Evolutionary conservation across 2,888 invertebrate genomes (phyloP), one percentile per base, ranked within the genome.

Genomic region (Stramonita haemastoma): DNA sequence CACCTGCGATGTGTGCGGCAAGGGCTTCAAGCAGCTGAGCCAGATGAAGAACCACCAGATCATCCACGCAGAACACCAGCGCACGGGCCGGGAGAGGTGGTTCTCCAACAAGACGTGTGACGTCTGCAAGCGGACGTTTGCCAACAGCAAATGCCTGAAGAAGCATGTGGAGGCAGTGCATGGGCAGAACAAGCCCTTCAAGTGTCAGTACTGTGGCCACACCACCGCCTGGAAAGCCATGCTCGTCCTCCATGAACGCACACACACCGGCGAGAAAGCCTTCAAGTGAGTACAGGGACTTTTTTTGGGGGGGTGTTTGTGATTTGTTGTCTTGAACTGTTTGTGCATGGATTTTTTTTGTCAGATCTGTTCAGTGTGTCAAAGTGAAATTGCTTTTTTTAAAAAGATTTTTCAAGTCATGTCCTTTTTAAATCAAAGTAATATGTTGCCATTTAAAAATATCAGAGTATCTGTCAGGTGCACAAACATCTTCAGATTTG

Each of bases 251-350:
- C 98, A 98, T 95, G 96, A 97, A 93, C 96, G 98, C 86, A 97
- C 97, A 85, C 98, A 98, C 95, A 97, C 97, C 93, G 98, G 97
- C 84, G 97, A 97, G 94, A 98, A 98, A 94, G 98, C 98, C 0
- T 98, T 97, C 95, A 95, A 94, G 95, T 95, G 91, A 93, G 94
- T 92, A 32, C 8, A 22, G 66, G 15, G 66, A 46, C 46, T 46
- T n/a, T n/a, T n/a, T n/a, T 46, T 46, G 46, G 46, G 46, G 46
- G 46, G 46, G 46, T 66, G 2, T 66, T 66, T 66, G 66, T 66
- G 13, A 66, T 66, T 17, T 66, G 66, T 66, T 60, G 46, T 46
- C 8, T 46, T 46, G 46, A 60, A 15, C 19, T 60, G 60, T 60
- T 11, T 60, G 60, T 60, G 60, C 19, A 19, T 60, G 60, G 11